Percentiles rank a stretch among this genome's conserved stretches.
These are phyloP conservation scores for Phaedon cochleariae DNA, from an alignment of 2,888 invertebrate genomes.

Conservation along the genomic window DNA sequence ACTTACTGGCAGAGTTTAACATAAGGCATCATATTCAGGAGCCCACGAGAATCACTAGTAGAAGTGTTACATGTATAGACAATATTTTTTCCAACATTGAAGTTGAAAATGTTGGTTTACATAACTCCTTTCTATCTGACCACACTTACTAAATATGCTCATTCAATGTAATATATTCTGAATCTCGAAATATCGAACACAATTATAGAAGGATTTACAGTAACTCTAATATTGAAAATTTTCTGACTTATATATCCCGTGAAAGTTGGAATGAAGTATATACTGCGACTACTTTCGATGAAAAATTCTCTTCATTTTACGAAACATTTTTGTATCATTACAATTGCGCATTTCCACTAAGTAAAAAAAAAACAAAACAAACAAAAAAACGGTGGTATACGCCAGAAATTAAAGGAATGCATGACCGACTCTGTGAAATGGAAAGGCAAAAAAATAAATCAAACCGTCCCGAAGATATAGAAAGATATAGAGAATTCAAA, in stretches of 20 bases:
- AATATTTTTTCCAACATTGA: slow-evolving; percentile 14
- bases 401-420: slow-evolving; percentile 5
- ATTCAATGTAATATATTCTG: not conserved
- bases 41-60: slow-evolving; percentile 6
- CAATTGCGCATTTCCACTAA: slow-evolving; percentile 6
- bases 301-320: not conserved
- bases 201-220: slow-evolving; percentile 9
- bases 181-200: not conserved
- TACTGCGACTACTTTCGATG: slow-evolving; percentile 2
- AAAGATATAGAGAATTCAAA: not conserved
- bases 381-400: slow-evolving; percentile 10
- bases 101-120: slow-evolving; percentile 7
- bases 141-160: slow-evolving; percentile 8
- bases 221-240: slow-evolving; percentile 4
- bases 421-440: slow-evolving; percentile 10
- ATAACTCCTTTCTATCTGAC: slow-evolving; percentile 6
- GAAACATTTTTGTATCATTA: slow-evolving; percentile 9
- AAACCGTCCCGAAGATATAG: slow-evolving; percentile 4
- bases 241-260: not conserved
- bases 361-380: slow-evolving; percentile 3
- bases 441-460: slow-evolving; percentile 13
- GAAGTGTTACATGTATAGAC: slow-evolving; percentile 7
- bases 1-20: slow-evolving; percentile 2
- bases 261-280: slow-evolving; percentile 7
- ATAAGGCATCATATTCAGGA: slow-evolving; percentile 9